phyloP scores from a whole-genome alignment of 2,113 vertebrate species.

The Brachypodius melanocephalos region DNA sequence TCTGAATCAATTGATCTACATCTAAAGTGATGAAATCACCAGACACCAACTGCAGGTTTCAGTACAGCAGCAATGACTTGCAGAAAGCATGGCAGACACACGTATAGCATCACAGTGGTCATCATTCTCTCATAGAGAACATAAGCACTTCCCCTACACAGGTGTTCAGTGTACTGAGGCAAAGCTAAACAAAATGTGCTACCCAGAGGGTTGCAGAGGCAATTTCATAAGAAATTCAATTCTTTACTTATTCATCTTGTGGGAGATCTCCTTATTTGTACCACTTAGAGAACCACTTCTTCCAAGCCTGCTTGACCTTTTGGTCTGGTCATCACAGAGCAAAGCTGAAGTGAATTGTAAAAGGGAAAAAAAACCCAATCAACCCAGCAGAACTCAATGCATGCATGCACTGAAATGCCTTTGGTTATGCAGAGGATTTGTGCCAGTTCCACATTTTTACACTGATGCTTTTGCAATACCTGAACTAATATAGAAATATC shows the following conservation, averaged over 20 bases:
- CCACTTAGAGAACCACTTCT: neutral
- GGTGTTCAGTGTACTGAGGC: neutral
- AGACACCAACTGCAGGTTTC: neutral
- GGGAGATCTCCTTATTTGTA: neutral
- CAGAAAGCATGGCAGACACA: neutral
- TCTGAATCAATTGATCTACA: neutral
- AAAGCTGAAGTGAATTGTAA: neutral
- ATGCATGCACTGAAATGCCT: neutral
- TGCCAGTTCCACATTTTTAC: neutral
- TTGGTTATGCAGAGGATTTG: neutral
- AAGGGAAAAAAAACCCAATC: accelerated
- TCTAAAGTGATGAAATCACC: neutral
- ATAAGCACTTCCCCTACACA: accelerated
- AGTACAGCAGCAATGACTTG: neutral
- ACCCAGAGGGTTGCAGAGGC: neutral
- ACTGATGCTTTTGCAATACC: neutral
- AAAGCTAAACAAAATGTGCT: neutral
- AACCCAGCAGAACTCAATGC: neutral
- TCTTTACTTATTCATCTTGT: neutral
- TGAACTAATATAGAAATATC: neutral
- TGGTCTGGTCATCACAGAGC: neutral
- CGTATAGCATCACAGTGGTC: neutral
- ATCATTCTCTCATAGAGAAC: neutral
- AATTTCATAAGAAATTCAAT: neutral
- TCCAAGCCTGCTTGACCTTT: neutral